These are phyloP conservation scores for Carassius carassius DNA, from an alignment of 2,113 vertebrate genomes.

Conservation along the genomic window DNA sequence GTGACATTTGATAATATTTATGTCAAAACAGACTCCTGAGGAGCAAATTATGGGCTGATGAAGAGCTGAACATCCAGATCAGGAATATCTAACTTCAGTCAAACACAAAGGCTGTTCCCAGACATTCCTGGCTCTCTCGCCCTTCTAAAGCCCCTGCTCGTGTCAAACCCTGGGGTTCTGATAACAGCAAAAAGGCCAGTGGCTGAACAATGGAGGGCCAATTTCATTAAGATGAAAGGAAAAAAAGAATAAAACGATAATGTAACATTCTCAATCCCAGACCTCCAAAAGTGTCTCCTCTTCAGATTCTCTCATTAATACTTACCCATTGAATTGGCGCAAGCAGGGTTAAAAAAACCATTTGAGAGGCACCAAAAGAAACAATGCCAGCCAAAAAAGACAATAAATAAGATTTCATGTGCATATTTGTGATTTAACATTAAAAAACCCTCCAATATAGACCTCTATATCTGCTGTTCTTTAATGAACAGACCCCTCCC, in stretches of 20 bases:
- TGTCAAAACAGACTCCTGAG: conserved; percentile 14
- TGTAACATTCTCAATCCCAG: conserved; percentile 40
- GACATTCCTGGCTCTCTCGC: conserved; percentile 36
- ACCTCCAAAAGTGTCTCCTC: conserved; percentile 31
- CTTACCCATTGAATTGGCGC: conserved; percentile 68
- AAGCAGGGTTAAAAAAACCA: conserved; percentile 77
- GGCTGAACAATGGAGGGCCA: conserved; percentile 68
- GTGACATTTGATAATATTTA: conserved; percentile 49
- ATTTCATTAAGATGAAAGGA: conserved; percentile 76
- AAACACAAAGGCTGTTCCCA: conserved; percentile 43
- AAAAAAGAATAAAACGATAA: conserved; percentile 45
- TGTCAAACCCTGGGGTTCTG: conserved; percentile 51
- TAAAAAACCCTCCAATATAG: conserved; percentile 80
- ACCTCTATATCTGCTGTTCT: conserved; percentile 79
- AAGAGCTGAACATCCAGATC: conserved; percentile 30
- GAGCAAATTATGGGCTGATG: conserved; percentile 21
- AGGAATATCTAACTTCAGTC: conserved; percentile 39
- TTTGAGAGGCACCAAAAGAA: conserved; percentile 78
- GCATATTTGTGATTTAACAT: conserved; percentile 86
- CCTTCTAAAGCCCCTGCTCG: conserved; percentile 35
- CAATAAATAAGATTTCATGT: conserved; percentile 77
- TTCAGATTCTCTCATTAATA: conserved; percentile 61
- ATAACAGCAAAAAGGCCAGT: conserved; percentile 61
- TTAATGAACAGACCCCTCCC: conserved; percentile 77
- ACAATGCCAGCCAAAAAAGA: conserved; percentile 78